A percentile compares a stretch with the other conserved stretches of the same genome.
These are phyloP conservation scores for Cydia strobilella DNA, from an alignment of 1,140 invertebrate genomes.

Conservation along the genomic window DNA sequence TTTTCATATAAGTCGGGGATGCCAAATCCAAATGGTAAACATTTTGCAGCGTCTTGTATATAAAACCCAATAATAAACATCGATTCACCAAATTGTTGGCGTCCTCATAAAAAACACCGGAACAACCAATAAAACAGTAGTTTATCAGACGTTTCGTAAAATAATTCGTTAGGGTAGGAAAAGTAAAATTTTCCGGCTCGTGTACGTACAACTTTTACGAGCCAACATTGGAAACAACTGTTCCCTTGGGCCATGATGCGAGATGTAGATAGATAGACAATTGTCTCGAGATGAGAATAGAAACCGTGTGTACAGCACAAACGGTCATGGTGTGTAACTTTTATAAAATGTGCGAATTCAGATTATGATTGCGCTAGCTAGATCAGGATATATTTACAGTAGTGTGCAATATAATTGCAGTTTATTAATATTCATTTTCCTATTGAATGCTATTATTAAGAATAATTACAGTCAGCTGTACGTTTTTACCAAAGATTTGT, in stretches of 20 bases:
- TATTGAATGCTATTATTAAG: no score
- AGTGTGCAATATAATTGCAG: no score
- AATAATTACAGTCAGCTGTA: no score
- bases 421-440: no score
- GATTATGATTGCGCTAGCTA: no score
- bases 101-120: slow-evolving; percentile 13
- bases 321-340: neutral
- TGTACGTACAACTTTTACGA: slow-evolving; percentile 60
- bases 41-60: no score
- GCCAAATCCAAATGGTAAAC: no score
- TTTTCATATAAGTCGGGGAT: no score
- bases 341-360: no score
- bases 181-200: slow-evolving; percentile 29
- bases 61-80: slow-evolving; percentile 8
- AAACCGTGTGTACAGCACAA: neutral
- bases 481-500: no score
- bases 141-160: slow-evolving; percentile 28
- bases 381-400: no score
- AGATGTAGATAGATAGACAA: slow-evolving; percentile 47
- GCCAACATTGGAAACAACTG: slow-evolving; percentile 64
- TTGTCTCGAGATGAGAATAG: slow-evolving; percentile 43
- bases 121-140: slow-evolving; percentile 31
- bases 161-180: slow-evolving; percentile 21
- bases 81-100: slow-evolving; percentile 5
- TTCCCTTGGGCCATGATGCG: slow-evolving; percentile 56